Conservation (phyloP, 2,797 vertebrate genomes). For the Florisuga fusca region DNA sequence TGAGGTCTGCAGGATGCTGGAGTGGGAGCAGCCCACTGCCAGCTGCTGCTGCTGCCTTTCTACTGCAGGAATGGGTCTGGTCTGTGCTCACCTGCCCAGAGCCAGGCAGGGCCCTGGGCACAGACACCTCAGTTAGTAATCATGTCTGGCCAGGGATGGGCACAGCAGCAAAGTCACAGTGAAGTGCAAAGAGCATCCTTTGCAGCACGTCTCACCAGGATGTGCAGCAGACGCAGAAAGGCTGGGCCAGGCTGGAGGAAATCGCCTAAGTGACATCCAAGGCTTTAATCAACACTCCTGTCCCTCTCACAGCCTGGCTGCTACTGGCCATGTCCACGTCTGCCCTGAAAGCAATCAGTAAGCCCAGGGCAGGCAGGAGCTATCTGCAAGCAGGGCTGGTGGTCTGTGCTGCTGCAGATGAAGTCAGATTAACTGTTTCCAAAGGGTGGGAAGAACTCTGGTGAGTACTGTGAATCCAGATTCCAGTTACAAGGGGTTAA, state of each 20-base stretch:
- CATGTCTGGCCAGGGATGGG: not conserved
- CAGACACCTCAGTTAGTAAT: fast-evolving
- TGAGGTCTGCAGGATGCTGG: not conserved
- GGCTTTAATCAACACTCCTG: not conserved
- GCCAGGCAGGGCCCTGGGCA: not conserved
- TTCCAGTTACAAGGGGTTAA: not conserved
- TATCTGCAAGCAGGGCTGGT: not conserved
- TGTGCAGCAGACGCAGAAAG: not conserved
- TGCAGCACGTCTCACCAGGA: fast-evolving
- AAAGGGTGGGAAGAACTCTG: not conserved
- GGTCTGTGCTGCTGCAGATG: not conserved
- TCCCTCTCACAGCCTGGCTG: not conserved
- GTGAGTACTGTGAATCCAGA: fast-evolving
- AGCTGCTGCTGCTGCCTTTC: not conserved
- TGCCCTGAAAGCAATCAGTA: not conserved
- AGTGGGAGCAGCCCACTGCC: not conserved
- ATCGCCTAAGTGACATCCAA: not conserved
- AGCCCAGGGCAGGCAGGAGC: not conserved
- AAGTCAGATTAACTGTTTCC: not conserved
- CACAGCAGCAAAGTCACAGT: not conserved
- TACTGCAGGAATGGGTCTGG: not conserved
- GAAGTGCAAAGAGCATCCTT: not conserved
- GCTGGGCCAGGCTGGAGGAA: not conserved
- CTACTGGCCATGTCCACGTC: not conserved
- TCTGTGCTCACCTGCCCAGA: not conserved